Base-by-base conservation (phyloP, 2,797 vertebrate genomes). In the Babyrousa celebensis region DNA sequence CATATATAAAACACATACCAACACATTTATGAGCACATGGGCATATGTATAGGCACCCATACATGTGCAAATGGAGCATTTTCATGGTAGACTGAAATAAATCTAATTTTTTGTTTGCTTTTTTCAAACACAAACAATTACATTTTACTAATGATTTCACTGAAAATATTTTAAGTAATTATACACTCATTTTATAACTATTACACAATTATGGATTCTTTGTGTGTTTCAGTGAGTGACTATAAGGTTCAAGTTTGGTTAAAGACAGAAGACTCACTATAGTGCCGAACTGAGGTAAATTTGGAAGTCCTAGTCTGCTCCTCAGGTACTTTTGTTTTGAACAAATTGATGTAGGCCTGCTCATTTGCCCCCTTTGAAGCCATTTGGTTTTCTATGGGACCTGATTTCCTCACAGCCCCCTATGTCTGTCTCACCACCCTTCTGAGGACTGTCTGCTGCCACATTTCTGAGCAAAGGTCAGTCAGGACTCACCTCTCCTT, bases 401-500 rank as follows among this genome's bases (percentile, higher is more conserved):
- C 48, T 40, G 71, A 95, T 89, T 97, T 96, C 80, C 86, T 92
- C n/a, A 0, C 9, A 91, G 70, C 14, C 60, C 67, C 82, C 10
- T 29, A 92, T 89, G 65, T 77, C 54, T 97, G 91, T 70, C 89
- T 87, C 91, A 56, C 43, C 75, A 60, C n/a, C 89, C 79, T 36
- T 94, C 87, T 23, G 11, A 94, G 83, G 54, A n/a, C 62, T 67
- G 80, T 70, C 91, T 97, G 85, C 23, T 85, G 85, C 89, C 77
- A 95, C 97, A 92, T 68, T 91, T 87, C 21, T 25, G 90, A 95
- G 94, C 94, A 93, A 93, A 96, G 94, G 96, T 95, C 18, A 6
- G 0, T 52, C 86, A 82, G 90, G 62, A 98, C 99, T 99, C 98
- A 99, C 99, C 99, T 99, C 99, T 99, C 99, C 99, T 98, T 99